Conservation (phyloP, 2,113 vertebrate species). For the Lepus timidus region DNA sequence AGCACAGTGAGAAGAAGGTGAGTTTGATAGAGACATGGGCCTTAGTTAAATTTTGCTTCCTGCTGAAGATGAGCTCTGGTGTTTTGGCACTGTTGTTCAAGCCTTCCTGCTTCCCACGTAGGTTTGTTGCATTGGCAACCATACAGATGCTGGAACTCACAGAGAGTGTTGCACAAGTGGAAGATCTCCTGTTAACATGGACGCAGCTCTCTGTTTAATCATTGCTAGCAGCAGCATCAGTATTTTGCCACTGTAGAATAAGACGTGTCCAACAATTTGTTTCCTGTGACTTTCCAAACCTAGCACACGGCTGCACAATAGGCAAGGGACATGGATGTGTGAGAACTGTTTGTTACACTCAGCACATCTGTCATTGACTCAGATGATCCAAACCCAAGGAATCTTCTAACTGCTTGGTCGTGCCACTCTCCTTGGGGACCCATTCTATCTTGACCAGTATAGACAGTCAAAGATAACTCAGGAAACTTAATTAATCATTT, state of each 20-base stretch:
- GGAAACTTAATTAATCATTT: not conserved
- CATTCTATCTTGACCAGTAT: not conserved
- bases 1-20: not conserved
- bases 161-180: rapidly evolving
- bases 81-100: not conserved
- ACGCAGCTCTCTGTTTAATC: not conserved
- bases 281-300: not conserved
- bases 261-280: not conserved
- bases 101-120: not conserved
- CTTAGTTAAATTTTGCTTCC: not conserved
- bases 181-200: not conserved
- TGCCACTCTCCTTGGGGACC: not conserved
- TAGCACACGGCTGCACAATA: rapidly evolving
- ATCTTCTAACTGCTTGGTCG: not conserved
- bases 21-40: not conserved
- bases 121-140: not conserved
- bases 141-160: rapidly evolving
- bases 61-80: rapidly evolving
- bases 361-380: too few species aligned
- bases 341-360: not conserved
- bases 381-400: not conserved
- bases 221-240: rapidly evolving
- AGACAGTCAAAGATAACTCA: not conserved
- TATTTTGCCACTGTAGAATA: not conserved
- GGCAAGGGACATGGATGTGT: rapidly evolving